Evolutionary conservation across 2,888 invertebrate species (phyloP).

Genomic region (Drosophila melanocephala): DNA sequence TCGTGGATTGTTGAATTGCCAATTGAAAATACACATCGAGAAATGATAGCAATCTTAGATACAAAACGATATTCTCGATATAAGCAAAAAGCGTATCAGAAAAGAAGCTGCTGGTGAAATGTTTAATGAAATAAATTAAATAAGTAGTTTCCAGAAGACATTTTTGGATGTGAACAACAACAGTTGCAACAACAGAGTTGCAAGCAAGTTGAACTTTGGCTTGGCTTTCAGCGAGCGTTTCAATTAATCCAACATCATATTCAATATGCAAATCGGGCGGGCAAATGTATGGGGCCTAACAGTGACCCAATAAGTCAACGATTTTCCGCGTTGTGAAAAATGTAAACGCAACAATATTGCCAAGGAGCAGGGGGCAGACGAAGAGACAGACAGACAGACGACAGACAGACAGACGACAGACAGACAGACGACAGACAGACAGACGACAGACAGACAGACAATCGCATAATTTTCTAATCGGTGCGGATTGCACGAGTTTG

Average conservation of each 20-base stretch:
- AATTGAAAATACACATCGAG: background rate
- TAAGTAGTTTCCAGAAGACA: background rate
- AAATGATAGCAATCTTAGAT: background rate
- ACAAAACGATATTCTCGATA: background rate
- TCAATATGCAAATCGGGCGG: slow-evolving; percentile 69
- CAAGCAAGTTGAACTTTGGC: slow-evolving; percentile 4
- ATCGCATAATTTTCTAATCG: slow-evolving; percentile 64
- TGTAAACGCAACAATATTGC: slow-evolving; percentile 43
- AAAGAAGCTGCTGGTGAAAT: no score
- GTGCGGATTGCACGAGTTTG: slow-evolving; percentile 28
- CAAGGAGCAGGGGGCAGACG: background rate
- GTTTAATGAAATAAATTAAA: no score
- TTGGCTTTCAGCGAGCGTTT: slow-evolving; percentile 32
- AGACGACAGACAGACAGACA: background rate
- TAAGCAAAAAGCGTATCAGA: no score
- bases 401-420: background rate
- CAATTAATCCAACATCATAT: slow-evolving; percentile 73
- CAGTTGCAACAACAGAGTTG: background rate
- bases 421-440: background rate
- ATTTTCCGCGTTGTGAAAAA: slow-evolving; percentile 56
- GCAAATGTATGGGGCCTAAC: background rate
- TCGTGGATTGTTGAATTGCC: background rate
- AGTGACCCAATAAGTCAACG: slow-evolving; percentile 25
- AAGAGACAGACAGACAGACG: background rate
- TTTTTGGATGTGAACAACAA: background rate